These are phyloP conservation scores for Carassius carassius DNA, from an alignment of 2,113 vertebrate species.

Conservation along the genomic window DNA sequence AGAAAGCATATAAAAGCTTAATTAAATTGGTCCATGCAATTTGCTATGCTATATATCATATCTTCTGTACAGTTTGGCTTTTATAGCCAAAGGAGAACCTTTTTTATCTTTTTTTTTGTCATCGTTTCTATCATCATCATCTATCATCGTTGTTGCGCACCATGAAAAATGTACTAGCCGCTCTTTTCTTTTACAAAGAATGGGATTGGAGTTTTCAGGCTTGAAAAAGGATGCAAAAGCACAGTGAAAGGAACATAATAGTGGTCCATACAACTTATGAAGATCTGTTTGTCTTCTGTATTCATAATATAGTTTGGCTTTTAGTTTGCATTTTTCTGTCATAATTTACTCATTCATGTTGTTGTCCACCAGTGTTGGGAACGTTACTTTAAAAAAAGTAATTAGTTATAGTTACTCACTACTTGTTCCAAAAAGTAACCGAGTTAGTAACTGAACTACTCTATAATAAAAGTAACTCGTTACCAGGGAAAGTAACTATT, in stretches of 20 bases:
- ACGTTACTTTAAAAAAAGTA: no score
- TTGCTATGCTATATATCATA: background rate
- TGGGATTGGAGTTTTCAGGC: background rate
- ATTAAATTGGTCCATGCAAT: background rate
- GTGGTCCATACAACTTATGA: background rate
- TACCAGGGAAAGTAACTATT: no score
- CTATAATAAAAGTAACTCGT: no score
- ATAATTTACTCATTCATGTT: background rate
- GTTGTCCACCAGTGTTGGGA: background rate
- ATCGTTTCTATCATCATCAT: no score
- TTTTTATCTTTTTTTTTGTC: no score
- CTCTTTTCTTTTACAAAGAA: background rate
- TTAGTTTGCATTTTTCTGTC: background rate
- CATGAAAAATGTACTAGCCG: no score
- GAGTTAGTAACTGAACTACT: no score
- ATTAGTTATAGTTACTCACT: no score
- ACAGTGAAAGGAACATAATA: background rate
- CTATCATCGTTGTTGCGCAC: no score
- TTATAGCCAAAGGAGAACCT: no score
- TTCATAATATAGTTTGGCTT: background rate
- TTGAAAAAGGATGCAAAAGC: background rate
- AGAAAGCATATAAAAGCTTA: background rate
- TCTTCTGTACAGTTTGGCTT: background rate
- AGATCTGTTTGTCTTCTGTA: no score
- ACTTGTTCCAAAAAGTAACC: no score